Evolutionary conservation across 1,140 invertebrate genomes (phyloP).

Genomic region (Macrobrachium nipponense): DNA sequence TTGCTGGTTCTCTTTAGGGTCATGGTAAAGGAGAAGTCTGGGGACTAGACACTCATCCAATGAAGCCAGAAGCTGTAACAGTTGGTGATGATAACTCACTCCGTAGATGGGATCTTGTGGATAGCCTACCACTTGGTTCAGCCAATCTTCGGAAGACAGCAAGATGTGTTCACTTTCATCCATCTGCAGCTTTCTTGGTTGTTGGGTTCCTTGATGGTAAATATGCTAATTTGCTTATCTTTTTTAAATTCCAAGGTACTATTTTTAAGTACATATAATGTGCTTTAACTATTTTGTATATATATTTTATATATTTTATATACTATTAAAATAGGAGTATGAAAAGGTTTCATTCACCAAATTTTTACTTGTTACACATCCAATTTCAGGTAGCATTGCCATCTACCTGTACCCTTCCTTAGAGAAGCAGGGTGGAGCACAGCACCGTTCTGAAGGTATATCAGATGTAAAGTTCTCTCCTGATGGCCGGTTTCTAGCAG

Average conservation of each 20-base stretch:
- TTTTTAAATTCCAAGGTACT: background rate
- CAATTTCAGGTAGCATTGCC: slow-evolving; percentile 51
- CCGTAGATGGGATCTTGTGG: slow-evolving; percentile 56
- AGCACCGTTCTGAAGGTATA: slow-evolving; percentile 56
- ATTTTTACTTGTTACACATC: too few relatives aligned
- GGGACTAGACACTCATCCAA: slow-evolving; percentile 61
- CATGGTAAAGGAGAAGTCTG: slow-evolving; percentile 63
- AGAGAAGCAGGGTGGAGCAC: slow-evolving; percentile 43
- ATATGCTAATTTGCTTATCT: background rate
- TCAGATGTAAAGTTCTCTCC: slow-evolving; percentile 62
- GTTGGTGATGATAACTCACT: slow-evolving; percentile 62
- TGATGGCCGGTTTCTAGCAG: slow-evolving; percentile 57
- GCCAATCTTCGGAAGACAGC: slow-evolving; percentile 54
- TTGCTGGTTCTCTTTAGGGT: slow-evolving; percentile 35
- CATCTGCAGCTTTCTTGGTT: slow-evolving; percentile 34
- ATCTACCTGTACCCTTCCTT: slow-evolving; percentile 48
- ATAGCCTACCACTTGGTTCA: slow-evolving; percentile 33
- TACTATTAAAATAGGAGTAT: too few relatives aligned
- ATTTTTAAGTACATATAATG: too few relatives aligned
- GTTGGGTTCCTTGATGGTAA: slow-evolving; percentile 62
- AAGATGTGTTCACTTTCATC: slow-evolving; percentile 53
- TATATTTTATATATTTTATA: too few relatives aligned
- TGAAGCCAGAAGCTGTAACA: slow-evolving; percentile 50
- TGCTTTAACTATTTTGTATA: too few relatives aligned
- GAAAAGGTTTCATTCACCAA: too few relatives aligned